These are phyloP conservation scores for Morpho deidamia DNA, from an alignment of 2,888 invertebrate genomes.

Conservation along the genomic window DNA sequence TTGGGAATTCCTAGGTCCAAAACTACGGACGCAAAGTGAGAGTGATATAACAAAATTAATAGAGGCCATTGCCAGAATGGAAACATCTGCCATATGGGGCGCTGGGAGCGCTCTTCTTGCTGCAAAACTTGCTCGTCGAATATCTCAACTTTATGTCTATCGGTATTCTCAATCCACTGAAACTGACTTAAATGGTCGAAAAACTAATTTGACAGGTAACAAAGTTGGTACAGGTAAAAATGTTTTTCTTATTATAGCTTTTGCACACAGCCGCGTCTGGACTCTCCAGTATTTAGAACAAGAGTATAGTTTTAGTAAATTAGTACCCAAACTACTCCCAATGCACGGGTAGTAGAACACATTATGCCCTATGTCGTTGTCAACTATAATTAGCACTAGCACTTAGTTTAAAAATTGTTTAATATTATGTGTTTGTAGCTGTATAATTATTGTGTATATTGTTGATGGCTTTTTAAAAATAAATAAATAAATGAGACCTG, in stretches of 20 bases:
- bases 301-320: too few relatives aligned
- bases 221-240: too few relatives aligned
- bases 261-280: too few relatives aligned
- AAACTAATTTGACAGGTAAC: constrained; percentile 72
- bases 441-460: too few relatives aligned
- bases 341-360: not conserved
- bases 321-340: too few relatives aligned
- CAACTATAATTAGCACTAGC: too few relatives aligned
- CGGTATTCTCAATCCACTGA: constrained; percentile 70
- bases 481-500: not conserved
- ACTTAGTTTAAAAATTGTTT: too few relatives aligned
- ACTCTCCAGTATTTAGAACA: too few relatives aligned
- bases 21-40: constrained; percentile 32
- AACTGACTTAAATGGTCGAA: constrained; percentile 58
- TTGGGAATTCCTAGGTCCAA: constrained; percentile 76
- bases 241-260: too few relatives aligned
- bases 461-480: too few relatives aligned
- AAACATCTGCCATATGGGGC: constrained; percentile 77
- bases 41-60: constrained; percentile 53
- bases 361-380: too few relatives aligned
- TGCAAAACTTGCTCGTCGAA: constrained; percentile 67
- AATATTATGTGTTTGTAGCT: too few relatives aligned
- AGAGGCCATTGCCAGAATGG: constrained; percentile 71
- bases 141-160: constrained; percentile 76
- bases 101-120: constrained; percentile 77